Evolutionary conservation across 2,113 vertebrate species (phyloP), one percentile per base, ranked within the genome.

Genomic region (Malaclemys terrapin): DNA sequence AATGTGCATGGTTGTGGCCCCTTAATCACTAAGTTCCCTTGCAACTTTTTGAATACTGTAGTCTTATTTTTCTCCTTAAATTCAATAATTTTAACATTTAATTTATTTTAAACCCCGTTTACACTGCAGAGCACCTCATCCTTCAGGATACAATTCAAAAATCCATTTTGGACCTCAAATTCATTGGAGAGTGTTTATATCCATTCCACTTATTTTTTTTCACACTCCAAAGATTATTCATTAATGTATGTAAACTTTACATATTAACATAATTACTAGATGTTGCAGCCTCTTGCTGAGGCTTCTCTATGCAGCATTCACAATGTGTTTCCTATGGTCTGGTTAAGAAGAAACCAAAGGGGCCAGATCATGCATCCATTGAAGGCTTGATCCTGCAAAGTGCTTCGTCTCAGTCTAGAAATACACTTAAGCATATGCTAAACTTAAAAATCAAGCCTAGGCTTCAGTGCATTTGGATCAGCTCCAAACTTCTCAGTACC

Each of bases 71-170:
- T 38, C n/a, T 38, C 9, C 35, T 72, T 72, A 72, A 10, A 17
- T n/a, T 35, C 8, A 69, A 35, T 20, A 38, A 65, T 19, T 17
- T 17, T 35, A 20, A 8, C 10, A 38, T 72, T 62, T 31, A 62
- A 62, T 31, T 38, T 38, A 72, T 38, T 72, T 72, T 72, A 72
- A 38, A 72, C 65, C 3, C 31, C 14, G 5, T 38, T 38, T 38
- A 72, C 7, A 72, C 9, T 38, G 9, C 17, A 38, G 65, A 38
- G n/a, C 22, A 72, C 35, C 35, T 38, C 76, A 93, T 92, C 38
- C 69, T 89, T 69, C 17, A 84, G 86, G 88, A 89, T 85, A 49
- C 57, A n/a, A 91, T 93, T 87, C 79, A 38, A 54, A 75, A 86
- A 69, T 87, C 22, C 16, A 84, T 83, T 90, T 27, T 80, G 31